A percentile compares a stretch with the other conserved stretches of the same genome.
phyloP scores from a whole-genome alignment of 2,888 invertebrate species.

The Galeopsomyia nigrocyanea region DNA sequence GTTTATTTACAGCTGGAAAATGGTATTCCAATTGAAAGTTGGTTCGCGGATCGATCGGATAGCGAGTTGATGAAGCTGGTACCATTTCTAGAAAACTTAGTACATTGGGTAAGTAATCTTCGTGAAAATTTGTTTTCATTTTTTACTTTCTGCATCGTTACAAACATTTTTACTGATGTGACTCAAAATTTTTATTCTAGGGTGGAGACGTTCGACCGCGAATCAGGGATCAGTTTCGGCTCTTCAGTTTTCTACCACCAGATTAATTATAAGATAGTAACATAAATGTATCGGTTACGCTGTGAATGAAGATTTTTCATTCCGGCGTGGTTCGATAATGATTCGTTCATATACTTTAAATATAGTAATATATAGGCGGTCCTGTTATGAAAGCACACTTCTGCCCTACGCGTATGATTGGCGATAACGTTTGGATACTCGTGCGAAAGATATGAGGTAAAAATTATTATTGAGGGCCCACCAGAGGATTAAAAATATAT shows the following conservation, averaged over 20 bases:
- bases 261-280: slow-evolving; percentile 73
- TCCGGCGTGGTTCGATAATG: slow-evolving; percentile 15
- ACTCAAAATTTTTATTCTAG: slow-evolving; percentile 70
- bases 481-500: slow-evolving; percentile 43
- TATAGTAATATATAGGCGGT: slow-evolving; percentile 47
- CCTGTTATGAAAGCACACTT: slow-evolving; percentile 46
- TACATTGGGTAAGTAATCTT: slow-evolving; percentile 77
- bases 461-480: slow-evolving; percentile 35
- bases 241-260: slow-evolving; percentile 90
- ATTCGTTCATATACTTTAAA: slow-evolving; percentile 27
- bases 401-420: slow-evolving; percentile 45
- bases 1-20: slow-evolving; percentile 82
- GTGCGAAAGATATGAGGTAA: slow-evolving; percentile 25
- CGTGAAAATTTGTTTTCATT: slow-evolving; percentile 1
- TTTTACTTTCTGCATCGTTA: not conserved
- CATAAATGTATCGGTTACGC: slow-evolving; percentile 46
- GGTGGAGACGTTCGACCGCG: slow-evolving; percentile 93
- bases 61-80: slow-evolving; percentile 90
- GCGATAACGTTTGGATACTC: slow-evolving; percentile 27
- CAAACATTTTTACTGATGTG: not conserved
- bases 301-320: slow-evolving; percentile 32
- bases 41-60: slow-evolving; percentile 94
- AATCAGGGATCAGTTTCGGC: slow-evolving; percentile 89
- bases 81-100: slow-evolving; percentile 90
- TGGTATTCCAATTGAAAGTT: slow-evolving; percentile 97